Conservation (phyloP, 1,140 invertebrate genomes). For the Papilio polyxenes region DNA sequence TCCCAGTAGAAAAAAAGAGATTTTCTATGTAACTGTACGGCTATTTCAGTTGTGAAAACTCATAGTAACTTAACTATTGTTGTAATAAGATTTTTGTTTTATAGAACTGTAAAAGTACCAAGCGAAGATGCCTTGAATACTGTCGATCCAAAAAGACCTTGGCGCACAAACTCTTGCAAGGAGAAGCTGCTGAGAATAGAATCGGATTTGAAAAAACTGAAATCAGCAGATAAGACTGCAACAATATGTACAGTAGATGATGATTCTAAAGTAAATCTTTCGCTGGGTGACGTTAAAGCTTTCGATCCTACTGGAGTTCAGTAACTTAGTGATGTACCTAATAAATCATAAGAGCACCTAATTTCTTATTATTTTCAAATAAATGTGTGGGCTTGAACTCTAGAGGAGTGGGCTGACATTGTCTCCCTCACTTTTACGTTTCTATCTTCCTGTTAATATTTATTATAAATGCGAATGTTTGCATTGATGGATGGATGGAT, state of each 20-base stretch:
- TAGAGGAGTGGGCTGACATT: no score
- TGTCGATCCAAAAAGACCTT: conserved; percentile 63
- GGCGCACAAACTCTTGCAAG: conserved; percentile 62
- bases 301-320: not conserved
- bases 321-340: not conserved
- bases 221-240: not conserved
- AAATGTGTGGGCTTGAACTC: not conserved
- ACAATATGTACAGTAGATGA: not conserved
- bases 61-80: no score
- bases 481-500: no score
- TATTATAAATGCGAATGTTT: no score
- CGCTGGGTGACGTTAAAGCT: not conserved
- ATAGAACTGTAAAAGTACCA: not conserved
- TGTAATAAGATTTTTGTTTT: not conserved
- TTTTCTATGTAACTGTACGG: no score
- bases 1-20: no score
- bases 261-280: not conserved
- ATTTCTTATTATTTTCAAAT: not conserved
- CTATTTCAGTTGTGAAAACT: no score
- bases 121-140: conserved; percentile 5
- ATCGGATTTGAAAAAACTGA: conserved; percentile 26
- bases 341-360: not conserved
- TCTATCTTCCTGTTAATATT: no score
- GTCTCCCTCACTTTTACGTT: no score
- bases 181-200: conserved; percentile 32